Evolutionary conservation across 2,888 invertebrate species (phyloP), one percentile per base, ranked within the genome.

Genomic region (Metalampra italica): DNA sequence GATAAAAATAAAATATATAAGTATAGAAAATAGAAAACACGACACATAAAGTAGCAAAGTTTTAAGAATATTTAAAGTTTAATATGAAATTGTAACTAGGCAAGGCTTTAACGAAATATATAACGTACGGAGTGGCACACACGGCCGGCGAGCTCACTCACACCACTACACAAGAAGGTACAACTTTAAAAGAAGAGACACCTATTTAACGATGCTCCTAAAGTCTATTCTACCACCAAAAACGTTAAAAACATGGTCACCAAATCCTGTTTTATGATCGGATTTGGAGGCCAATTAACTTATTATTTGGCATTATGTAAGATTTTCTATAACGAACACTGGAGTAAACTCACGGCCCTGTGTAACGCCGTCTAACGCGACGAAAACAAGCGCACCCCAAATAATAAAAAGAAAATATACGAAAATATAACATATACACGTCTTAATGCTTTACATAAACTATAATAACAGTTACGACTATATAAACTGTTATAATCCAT

Each of bases 371-470:
- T 51, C 54, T 46, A 29, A 34, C 13, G 47, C 29, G 43, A 49
- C 38, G 37, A 41, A n/a, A 41, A 45, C 22, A 12, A 8, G 29
- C 55, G 58, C 53, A 50, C 60, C 68, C 71, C 66, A 62, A 57
- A 70, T 62, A 72, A 80, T 61, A 72, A 80, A 79, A 82, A 70
- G 72, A 82, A 73, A 75, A 76, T 76, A 83, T 78, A 81, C 68
- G 68, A 83, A 82, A 84, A 85, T 82, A 84, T 81, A 84, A 81
- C 80, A 82, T 74, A 84, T 84, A 87, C 84, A 83, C 77, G 81
- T 85, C 86, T 82, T 87, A 22, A 88, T 72, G 79, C 71, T 75
- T 86, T 85, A 87, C 76, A 85, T 83, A 83, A 86, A 86, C 87
- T 87, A 84, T 80, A 75, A 75, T 79, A 86, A 86, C 86, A 84